These are phyloP conservation scores for Mesorhabditis spiculigera DNA, from an alignment of 2,888 invertebrate species.

Conservation along the genomic window DNA sequence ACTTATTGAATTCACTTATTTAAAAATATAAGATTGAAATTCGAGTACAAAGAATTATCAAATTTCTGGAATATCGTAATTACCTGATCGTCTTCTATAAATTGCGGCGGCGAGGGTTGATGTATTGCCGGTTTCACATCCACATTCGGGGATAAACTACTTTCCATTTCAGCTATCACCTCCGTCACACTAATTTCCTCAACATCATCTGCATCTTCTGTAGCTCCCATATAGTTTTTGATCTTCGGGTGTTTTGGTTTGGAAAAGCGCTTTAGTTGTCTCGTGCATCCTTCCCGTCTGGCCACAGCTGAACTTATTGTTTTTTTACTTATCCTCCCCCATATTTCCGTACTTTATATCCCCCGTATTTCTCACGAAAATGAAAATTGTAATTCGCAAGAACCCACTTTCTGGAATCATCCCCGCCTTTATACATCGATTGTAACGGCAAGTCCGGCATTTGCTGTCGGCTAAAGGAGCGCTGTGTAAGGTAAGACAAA, in stretches of 20 bases:
- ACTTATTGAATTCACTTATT: too few relatives aligned
- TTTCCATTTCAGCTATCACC: too few relatives aligned
- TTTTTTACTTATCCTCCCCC: not conserved
- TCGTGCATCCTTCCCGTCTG: not conserved
- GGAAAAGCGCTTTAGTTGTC: constrained; percentile 4
- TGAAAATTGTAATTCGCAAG: not conserved
- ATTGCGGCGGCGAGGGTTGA: too few relatives aligned
- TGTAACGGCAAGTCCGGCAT: constrained; percentile 3
- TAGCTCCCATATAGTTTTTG: not conserved
- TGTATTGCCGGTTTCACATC: too few relatives aligned
- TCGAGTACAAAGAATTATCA: too few relatives aligned
- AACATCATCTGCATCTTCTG: not conserved
- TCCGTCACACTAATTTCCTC: not conserved
- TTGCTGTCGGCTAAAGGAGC: not conserved
- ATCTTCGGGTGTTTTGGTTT: not conserved
- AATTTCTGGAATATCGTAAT: too few relatives aligned
- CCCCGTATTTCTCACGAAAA: too few relatives aligned
- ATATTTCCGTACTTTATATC: too few relatives aligned
- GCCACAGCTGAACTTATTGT: not conserved
- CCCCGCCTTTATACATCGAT: not conserved
- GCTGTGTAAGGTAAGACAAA: not conserved
- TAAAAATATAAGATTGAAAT: too few relatives aligned
- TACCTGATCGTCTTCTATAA: too few relatives aligned
- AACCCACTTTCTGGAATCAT: constrained; percentile 4
- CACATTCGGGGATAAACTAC: too few relatives aligned